Percentiles rank a stretch among this genome's conserved stretches.
Evolutionary conservation across 2,888 invertebrate species (phyloP).

Genomic region (Lathronympha strigana): DNA sequence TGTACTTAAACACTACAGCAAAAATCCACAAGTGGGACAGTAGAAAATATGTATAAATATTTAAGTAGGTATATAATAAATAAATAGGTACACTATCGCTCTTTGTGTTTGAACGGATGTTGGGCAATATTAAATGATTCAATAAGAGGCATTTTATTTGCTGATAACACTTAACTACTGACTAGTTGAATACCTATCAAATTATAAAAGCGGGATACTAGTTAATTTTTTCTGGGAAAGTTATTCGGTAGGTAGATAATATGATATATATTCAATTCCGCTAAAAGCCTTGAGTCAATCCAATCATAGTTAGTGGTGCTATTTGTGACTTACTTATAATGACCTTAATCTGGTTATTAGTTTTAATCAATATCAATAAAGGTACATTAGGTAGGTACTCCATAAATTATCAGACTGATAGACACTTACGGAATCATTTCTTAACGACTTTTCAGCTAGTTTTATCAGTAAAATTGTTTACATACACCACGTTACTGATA

Average conservation of each 20-base stretch:
- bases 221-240: too few relatives aligned
- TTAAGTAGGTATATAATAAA: not conserved
- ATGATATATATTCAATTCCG: not conserved
- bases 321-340: constrained; percentile 1
- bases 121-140: constrained; percentile 10
- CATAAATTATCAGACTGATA: not conserved
- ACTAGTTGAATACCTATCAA: not conserved
- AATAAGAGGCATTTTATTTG: not conserved
- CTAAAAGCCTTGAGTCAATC: not conserved
- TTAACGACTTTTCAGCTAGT: not conserved
- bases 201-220: not conserved
- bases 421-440: constrained; percentile 6
- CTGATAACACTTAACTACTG: constrained; percentile 12
- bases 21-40: not conserved
- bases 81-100: constrained; percentile 8
- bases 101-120: constrained; percentile 21
- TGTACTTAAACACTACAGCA: constrained; percentile 4
- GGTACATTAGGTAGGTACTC: not conserved
- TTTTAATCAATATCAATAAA: constrained; percentile 3
- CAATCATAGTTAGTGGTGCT: too few relatives aligned
- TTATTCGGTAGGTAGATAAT: too few relatives aligned
- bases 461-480: too few relatives aligned
- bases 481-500: too few relatives aligned
- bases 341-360: constrained; percentile 1
- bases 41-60: not conserved